Conservation (phyloP, 2,888 invertebrate species). For the Drosophila paramelanica region DNA sequence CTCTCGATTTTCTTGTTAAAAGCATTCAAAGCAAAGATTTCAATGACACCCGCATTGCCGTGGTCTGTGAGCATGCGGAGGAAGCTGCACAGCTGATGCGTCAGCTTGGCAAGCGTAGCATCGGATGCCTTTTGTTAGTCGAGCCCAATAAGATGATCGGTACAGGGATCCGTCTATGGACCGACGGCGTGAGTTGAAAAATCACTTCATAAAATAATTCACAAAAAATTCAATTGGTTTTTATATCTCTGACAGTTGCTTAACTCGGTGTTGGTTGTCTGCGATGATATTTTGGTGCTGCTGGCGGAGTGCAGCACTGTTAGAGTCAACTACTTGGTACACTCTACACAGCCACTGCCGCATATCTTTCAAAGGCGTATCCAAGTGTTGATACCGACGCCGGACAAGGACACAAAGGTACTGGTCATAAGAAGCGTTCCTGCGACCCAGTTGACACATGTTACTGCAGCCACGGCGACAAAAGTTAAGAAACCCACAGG, state of each 20-base stretch:
- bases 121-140: constrained; percentile 28
- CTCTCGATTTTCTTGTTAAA: constrained; percentile 10
- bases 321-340: constrained; percentile 25
- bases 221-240: neutral
- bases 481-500: neutral
- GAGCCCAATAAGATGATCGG: neutral
- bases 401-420: constrained; percentile 1
- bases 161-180: neutral
- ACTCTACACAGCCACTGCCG: constrained; percentile 23
- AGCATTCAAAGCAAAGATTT: constrained; percentile 29
- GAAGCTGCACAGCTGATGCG: constrained; percentile 19
- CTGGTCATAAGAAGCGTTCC: constrained; percentile 5
- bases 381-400: neutral
- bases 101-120: constrained; percentile 34
- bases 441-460: neutral
- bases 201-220: neutral
- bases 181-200: constrained; percentile 29
- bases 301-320: neutral
- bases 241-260: constrained; percentile 9
- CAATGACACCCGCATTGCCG: constrained; percentile 20
- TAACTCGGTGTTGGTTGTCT: constrained; percentile 22
- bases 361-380: constrained; percentile 32
- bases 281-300: constrained; percentile 16
- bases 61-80: constrained; percentile 23
- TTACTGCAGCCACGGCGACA: neutral